A percentile compares a stretch with the other conserved stretches of the same genome.
phyloP scores from a whole-genome alignment of 1,140 invertebrate genomes.

The Eriosoma lanigerum region DNA sequence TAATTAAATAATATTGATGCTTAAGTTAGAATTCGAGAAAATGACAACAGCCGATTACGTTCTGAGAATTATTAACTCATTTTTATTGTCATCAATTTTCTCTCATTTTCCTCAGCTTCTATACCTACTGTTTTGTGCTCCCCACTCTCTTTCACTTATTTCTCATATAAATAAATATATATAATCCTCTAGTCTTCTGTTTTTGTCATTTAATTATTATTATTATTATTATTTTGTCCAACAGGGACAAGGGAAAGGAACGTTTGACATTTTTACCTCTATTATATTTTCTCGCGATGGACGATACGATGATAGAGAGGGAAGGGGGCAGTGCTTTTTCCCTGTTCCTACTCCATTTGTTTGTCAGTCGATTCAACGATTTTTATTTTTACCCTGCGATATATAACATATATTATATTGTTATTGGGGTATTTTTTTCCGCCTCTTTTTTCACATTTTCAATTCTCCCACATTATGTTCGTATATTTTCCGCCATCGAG shows the following conservation, averaged over 20 bases:
- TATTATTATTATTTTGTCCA: background rate
- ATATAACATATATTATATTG: slow-evolving; percentile 18
- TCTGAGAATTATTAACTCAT: slow-evolving; percentile 30
- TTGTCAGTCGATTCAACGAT: background rate
- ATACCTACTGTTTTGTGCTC: background rate
- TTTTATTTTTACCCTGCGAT: background rate
- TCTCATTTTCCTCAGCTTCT: background rate
- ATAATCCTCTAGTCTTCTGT: slow-evolving; percentile 13
- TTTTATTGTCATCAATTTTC: slow-evolving; percentile 2
- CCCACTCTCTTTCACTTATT: too few species aligned
- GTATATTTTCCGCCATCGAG: slow-evolving; percentile 7
- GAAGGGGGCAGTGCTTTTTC: background rate
- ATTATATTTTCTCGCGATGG: slow-evolving; percentile 17
- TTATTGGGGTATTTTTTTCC: slow-evolving; percentile 26
- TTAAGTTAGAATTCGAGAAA: slow-evolving; percentile 25
- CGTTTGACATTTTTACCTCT: slow-evolving; percentile 5
- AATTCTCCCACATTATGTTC: too few species aligned
- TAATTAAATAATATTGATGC: too few species aligned
- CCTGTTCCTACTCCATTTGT: background rate
- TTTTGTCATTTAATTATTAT: slow-evolving; percentile 41
- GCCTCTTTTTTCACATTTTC: background rate
- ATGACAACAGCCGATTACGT: slow-evolving; percentile 27
- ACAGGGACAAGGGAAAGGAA: background rate
- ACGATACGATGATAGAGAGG: background rate
- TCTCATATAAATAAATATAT: background rate